Evolutionary conservation across 1,140 invertebrate species (phyloP).

Genomic region (Choristoneura fumiferana): DNA sequence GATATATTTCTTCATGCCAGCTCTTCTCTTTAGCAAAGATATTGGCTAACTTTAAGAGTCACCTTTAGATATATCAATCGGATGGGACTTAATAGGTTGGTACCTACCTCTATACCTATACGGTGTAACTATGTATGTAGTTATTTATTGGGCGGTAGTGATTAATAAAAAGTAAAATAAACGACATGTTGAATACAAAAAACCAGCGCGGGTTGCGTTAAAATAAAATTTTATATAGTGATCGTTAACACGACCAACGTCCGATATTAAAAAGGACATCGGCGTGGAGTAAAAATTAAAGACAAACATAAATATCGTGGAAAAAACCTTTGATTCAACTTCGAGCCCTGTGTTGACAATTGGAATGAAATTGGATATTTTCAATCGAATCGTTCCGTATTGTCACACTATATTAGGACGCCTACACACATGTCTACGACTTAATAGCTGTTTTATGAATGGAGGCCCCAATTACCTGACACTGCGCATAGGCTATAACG

Average conservation of each 20-base stretch:
- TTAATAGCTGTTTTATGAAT: conserved; percentile 52
- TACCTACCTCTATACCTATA: too few species aligned
- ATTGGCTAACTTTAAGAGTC: too few species aligned
- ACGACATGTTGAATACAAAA: conserved; percentile 68
- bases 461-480: conserved; percentile 20
- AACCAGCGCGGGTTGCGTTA: conserved; percentile 52
- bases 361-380: conserved; percentile 68
- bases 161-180: conserved; percentile 71
- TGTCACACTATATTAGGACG: conserved; percentile 36
- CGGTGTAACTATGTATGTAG: conserved; percentile 4
- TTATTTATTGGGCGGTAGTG: conserved; percentile 19
- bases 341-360: conserved; percentile 43
- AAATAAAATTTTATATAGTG: conserved; percentile 76
- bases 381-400: conserved; percentile 48
- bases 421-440: conserved; percentile 29
- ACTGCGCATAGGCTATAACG: not conserved
- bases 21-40: too few species aligned
- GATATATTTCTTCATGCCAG: too few species aligned
- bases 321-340: conserved; percentile 61
- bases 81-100: too few species aligned
- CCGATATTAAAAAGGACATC: conserved; percentile 73
- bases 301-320: conserved; percentile 71
- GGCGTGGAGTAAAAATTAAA: conserved; percentile 72
- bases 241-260: conserved; percentile 69
- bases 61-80: too few species aligned